Evolutionary conservation across 1,140 invertebrate genomes (phyloP), one percentile per base, ranked within the genome.

Genomic region (Drosophila persimilis): DNA sequence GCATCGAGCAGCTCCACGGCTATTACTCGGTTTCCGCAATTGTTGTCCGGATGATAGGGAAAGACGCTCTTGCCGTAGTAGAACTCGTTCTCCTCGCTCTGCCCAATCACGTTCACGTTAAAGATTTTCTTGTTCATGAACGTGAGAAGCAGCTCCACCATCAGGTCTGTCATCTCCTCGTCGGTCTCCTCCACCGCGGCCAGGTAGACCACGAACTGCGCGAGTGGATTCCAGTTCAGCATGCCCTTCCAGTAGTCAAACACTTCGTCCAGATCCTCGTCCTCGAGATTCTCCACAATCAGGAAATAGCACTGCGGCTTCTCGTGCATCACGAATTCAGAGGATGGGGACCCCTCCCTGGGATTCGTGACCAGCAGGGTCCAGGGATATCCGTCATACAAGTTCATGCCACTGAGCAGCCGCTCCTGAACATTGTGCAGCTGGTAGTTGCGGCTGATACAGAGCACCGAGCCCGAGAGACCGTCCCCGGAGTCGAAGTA

Each of bases 51-150:
- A 58, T 90, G 80, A 66, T 90, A 90, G 17, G 90, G 90, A 75
- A 91, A 90, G 0, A 76, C 86, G 0, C 83, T 77, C 44, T 90
- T 91, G 1, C 67, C 77, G 20, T 77, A 90, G 50, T 73, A 89
- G 46, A 70, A 73, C 3, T 51, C 65, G 2, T 75, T 77, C 58
- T 90, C 89, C 24, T 90, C 89, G 47, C 73, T 90, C 47, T 90
- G 89, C 0, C 85, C 90, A 39, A 91, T 81, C 5, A 91, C 73
- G 54, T 91, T 91, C 3, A 91, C 75, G 41, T 91, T 91, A 50
- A 84, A 90, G 22, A 91, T 84, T 44, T 90, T 90, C 53, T 77
- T 79, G 53, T 74, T 90, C 77, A 90, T 91, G 7, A 91, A 91
- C 0, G 44, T 83, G 0, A 90, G 53, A 0, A 91, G 57, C 15